Conservation (phyloP, 2,888 invertebrate genomes). For the Nematopogon swammerdamellus region DNA sequence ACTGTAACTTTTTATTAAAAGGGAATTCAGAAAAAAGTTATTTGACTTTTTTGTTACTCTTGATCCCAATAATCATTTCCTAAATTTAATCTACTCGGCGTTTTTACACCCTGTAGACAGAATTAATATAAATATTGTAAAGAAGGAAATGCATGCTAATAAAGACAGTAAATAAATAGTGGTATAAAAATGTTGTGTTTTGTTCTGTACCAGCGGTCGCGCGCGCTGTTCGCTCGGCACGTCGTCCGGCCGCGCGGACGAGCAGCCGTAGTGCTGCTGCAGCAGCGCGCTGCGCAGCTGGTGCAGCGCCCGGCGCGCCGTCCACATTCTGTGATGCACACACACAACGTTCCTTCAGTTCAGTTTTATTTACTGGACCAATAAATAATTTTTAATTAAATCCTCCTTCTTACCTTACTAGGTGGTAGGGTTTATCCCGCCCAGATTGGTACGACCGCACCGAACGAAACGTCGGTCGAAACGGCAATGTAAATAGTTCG, state of each 20-base stretch:
- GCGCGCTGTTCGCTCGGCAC: conserved; percentile 26
- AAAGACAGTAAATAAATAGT: too few relatives aligned
- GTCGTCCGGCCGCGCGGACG: conserved; percentile 26
- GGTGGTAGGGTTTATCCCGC: too few relatives aligned
- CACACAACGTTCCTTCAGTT: conserved; percentile 5
- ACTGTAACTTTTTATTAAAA: too few relatives aligned
- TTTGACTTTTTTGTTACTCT: too few relatives aligned
- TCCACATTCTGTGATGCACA: conserved; percentile 31
- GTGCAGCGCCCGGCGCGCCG: conserved; percentile 34
- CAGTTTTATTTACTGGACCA: not conserved
- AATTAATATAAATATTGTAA: not conserved
- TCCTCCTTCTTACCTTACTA: not conserved
- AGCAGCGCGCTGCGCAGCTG: conserved; percentile 37
- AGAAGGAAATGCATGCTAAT: not conserved
- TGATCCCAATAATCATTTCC: too few relatives aligned
- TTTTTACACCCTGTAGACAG: too few relatives aligned
- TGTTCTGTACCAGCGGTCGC: conserved; percentile 26
- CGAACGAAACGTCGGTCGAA: too few relatives aligned
- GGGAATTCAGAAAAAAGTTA: too few relatives aligned
- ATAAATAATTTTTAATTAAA: not conserved
- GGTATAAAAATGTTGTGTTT: too few relatives aligned
- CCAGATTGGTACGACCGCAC: too few relatives aligned
- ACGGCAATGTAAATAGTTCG: too few relatives aligned
- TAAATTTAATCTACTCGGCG: too few relatives aligned
- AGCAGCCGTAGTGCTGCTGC: conserved; percentile 32